Conservation (phyloP, 1,140 invertebrate genomes). For the Dermatophagoides farinae region DNA sequence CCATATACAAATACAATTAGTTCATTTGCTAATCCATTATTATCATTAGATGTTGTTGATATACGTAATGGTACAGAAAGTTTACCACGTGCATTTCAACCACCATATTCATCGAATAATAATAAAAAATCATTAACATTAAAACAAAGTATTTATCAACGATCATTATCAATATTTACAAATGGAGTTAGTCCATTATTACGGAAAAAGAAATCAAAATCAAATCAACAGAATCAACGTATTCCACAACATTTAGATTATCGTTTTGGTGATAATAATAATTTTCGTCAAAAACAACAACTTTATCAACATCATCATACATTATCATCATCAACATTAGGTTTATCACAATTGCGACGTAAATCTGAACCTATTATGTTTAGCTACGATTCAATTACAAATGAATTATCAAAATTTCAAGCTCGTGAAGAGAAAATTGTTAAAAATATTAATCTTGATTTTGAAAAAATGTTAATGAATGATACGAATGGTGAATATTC, state of each 20-base stretch:
- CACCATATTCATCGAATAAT: not conserved
- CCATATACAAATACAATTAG: constrained; percentile 9
- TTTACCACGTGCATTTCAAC: constrained; percentile 8
- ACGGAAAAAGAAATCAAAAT: constrained; percentile 13
- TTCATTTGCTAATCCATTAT: constrained; percentile 19
- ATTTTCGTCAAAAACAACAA: not conserved
- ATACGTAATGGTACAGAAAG: constrained; percentile 13
- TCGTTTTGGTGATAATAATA: not conserved
- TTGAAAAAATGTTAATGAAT: constrained; percentile 47
- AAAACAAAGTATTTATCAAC: constrained; percentile 16
- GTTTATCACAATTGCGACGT: constrained; percentile 10
- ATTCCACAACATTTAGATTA: not conserved
- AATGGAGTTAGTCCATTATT: constrained; percentile 15
- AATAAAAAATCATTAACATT: constrained; percentile 3
- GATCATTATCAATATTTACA: constrained; percentile 12
- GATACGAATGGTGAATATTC: constrained; percentile 7
- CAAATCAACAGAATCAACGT: not conserved
- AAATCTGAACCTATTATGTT: constrained; percentile 17
- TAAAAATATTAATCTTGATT: constrained; percentile 59
- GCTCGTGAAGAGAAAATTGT: constrained; percentile 52
- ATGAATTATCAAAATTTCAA: constrained; percentile 55
- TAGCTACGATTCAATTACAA: constrained; percentile 16
- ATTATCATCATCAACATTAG: not conserved
- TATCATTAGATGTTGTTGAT: constrained; percentile 19
- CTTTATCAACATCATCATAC: not conserved